phyloP scores from a whole-genome alignment of 1,140 invertebrate species.

The Calosoma granatense region DNA sequence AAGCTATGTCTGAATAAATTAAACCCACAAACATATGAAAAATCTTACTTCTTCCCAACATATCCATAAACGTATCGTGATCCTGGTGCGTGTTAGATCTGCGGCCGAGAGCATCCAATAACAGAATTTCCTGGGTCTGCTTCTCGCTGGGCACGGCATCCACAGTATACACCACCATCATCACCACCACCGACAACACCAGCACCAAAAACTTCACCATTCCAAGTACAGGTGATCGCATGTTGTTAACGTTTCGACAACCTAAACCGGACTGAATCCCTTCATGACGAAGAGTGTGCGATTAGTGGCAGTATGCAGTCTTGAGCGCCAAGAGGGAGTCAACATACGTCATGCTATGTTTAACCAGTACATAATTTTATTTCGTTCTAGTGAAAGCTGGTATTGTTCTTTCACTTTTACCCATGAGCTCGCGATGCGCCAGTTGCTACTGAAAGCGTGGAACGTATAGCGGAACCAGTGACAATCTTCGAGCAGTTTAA shows the following conservation, averaged over 20 bases:
- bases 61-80: slow-evolving; percentile 65
- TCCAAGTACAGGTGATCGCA: no score
- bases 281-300: no score
- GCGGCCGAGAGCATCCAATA: slow-evolving; percentile 58
- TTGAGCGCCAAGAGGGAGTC: no score
- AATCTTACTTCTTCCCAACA: slow-evolving; percentile 64
- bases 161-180: slow-evolving; percentile 20
- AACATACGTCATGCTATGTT: no score
- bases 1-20: background rate
- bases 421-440: slow-evolving; percentile 14
- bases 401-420: slow-evolving; percentile 25
- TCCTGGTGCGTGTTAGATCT: slow-evolving; percentile 38
- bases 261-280: background rate
- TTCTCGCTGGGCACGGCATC: slow-evolving; percentile 43
- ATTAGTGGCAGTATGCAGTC: no score
- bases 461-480: slow-evolving; percentile 21
- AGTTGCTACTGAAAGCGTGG: slow-evolving; percentile 20
- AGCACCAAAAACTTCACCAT: no score
- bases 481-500: slow-evolving; percentile 20
- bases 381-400: slow-evolving; percentile 19
- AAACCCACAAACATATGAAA: background rate
- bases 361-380: no score
- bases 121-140: slow-evolving; percentile 60
- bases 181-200: slow-evolving; percentile 17
- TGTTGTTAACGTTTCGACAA: background rate